These are phyloP conservation scores for Ammospiza caudacuta DNA, from an alignment of 2,113 vertebrate species.

Conservation along the genomic window DNA sequence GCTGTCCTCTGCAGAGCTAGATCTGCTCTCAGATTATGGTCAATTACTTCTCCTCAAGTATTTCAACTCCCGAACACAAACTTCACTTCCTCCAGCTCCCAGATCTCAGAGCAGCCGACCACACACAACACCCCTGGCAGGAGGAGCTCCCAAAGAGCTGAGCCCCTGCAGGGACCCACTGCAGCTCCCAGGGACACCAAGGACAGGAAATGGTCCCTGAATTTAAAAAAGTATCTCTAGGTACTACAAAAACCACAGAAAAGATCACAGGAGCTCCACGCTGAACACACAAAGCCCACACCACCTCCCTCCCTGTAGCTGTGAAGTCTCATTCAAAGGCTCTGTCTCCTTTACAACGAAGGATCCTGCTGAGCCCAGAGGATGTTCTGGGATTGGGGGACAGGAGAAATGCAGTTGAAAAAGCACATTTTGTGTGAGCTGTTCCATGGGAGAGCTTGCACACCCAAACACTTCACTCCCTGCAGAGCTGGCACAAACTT, in stretches of 20 bases:
- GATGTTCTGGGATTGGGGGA: neutral
- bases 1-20: constrained; percentile 49
- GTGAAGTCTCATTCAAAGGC: neutral
- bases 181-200: neutral
- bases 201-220: neutral
- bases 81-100: neutral
- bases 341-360: neutral
- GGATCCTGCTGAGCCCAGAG: neutral
- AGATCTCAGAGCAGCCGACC: neutral
- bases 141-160: neutral
- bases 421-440: neutral
- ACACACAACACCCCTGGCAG: neutral
- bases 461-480: neutral
- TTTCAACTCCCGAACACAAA: neutral
- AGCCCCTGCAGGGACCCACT: neutral
- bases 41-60: constrained; percentile 50
- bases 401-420: neutral
- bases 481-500: neutral
- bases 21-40: constrained; percentile 59
- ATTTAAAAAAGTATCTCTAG: neutral
- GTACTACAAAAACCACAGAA: neutral
- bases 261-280: neutral
- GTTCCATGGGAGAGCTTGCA: neutral
- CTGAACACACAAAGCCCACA: neutral
- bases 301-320: neutral